Evolutionary conservation across 2,113 vertebrate species (phyloP), one percentile per base, ranked within the genome.

Genomic region (Lagopus muta): DNA sequence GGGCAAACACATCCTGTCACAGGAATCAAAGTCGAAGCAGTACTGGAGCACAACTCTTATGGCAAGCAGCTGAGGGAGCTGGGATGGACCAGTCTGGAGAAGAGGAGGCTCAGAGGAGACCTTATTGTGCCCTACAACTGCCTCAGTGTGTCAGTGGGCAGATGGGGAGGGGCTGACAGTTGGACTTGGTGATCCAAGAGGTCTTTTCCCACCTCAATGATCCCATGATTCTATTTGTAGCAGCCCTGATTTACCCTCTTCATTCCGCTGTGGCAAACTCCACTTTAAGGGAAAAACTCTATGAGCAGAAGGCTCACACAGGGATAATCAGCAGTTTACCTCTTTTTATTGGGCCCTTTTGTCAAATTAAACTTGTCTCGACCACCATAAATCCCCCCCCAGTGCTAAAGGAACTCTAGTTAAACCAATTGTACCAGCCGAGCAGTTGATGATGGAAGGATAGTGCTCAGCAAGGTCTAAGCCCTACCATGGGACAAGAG

Each of bases 311-410:
- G 47, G 19, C 71, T 96, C 13, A 0, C 43, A 13, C 20, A 57
- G 77, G 65, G 92, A 86, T 87, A 92, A 95, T 94, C 85, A 94
- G 94, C 10, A 2, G 81, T 94, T 89, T 54, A 73, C 52, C 88
- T 90, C 90, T 88, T 48, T 88, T 95, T 93, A 96, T 74, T 67
- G 52, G 95, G 82, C 82, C 87, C 82, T 93, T 95, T 82, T 54
- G 61, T 91, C 93, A 92, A 69, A 52, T 84, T 93, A 64, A 81
- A 89, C 84, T 92, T 92, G 82, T 88, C 94, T 89, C 79, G 76
- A 91, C 40, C 86, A 64, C 57, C 75, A 92, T 92, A 95, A 96
- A 92, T 83, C 65, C 81, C 13, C 13, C 4, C 82, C 58, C 25
- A 40, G 54, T n/a, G 47, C 65, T 90, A 78, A 96, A 88, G 43